Evolutionary conservation across 2,888 invertebrate genomes (phyloP).

Genomic region (Pandemis heparana): DNA sequence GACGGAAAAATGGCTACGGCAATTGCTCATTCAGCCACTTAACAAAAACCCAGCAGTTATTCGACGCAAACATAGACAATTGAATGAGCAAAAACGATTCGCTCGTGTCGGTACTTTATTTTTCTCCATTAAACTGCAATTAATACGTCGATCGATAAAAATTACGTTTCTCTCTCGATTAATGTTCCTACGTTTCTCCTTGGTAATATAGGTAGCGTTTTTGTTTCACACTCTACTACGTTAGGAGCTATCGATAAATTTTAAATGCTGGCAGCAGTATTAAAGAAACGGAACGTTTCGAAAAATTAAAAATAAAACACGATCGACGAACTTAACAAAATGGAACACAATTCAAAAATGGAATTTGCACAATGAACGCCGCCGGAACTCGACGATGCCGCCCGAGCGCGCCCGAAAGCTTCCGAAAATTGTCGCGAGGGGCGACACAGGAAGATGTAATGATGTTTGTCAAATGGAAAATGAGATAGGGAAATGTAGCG

Average conservation of each 20-base stretch:
- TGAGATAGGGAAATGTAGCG: conserved; percentile 84
- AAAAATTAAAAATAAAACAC: conserved; percentile 35
- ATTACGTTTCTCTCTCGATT: conserved; percentile 18
- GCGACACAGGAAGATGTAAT: conserved; percentile 81
- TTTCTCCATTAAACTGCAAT: conserved; percentile 40
- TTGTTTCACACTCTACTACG: conserved; percentile 16
- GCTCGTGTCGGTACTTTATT: conserved; percentile 24
- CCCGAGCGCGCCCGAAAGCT: conserved; percentile 69
- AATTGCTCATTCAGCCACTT: conserved; percentile 41
- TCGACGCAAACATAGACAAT: conserved; percentile 39
- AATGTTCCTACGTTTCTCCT: conserved; percentile 27
- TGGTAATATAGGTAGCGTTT: conserved; percentile 6
- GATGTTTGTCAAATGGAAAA: conserved; percentile 86
- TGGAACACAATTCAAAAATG: conserved; percentile 55
- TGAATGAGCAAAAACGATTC: conserved; percentile 31
- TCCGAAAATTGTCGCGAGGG: conserved; percentile 72
- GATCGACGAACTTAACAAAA: conserved; percentile 45
- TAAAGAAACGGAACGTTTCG: neutral
- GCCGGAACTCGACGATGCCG: conserved; percentile 65
- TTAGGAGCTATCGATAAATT: neutral
- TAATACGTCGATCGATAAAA: conserved; percentile 39
- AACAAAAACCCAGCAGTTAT: conserved; percentile 33
- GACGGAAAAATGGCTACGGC: conserved; percentile 30
- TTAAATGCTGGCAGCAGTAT: conserved; percentile 4
- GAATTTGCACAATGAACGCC: conserved; percentile 55